These are phyloP conservation scores for Mesopsocus fuscifrons DNA, from an alignment of 2,888 invertebrate genomes.

Conservation along the genomic window DNA sequence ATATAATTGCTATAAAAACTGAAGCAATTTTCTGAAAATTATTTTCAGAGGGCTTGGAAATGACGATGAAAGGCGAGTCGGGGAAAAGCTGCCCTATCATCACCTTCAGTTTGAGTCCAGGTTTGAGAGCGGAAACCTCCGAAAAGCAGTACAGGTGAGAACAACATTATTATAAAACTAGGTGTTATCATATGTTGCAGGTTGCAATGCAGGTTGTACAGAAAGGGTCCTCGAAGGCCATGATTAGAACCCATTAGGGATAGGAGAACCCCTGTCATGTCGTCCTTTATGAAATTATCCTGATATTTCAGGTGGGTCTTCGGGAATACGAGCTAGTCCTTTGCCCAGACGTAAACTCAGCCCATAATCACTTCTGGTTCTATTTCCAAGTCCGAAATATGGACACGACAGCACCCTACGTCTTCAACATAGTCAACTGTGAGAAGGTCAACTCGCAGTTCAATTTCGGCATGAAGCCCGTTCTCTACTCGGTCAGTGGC, in stretches of 20 bases:
- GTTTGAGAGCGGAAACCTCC: conserved; percentile 71
- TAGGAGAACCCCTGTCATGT: too few species aligned
- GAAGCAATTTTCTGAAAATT: too few species aligned
- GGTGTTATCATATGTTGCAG: not conserved
- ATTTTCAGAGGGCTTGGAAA: conserved; percentile 30
- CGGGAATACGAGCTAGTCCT: conserved; percentile 67
- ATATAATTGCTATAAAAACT: too few species aligned
- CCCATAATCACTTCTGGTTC: conserved; percentile 70
- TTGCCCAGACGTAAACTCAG: conserved; percentile 65
- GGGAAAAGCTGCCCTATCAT: conserved; percentile 15
- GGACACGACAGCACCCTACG: conserved; percentile 44
- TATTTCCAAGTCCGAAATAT: conserved; percentile 73
- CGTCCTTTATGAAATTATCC: too few species aligned
- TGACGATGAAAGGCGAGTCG: conserved; percentile 27
- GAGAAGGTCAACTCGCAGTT: conserved; percentile 75
- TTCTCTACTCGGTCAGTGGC: conserved; percentile 64
- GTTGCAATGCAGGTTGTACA: too few species aligned
- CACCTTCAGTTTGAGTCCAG: conserved; percentile 57
- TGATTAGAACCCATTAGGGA: too few species aligned
- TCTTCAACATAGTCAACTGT: conserved; percentile 75
- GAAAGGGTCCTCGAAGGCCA: too few species aligned
- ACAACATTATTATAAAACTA: not conserved
- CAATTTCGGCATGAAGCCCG: conserved; percentile 76
- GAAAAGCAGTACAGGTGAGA: conserved; percentile 57
- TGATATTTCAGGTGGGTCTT: conserved; percentile 45